Evolutionary conservation across 1,140 invertebrate species (phyloP).

Genomic region (Euschistus heros): DNA sequence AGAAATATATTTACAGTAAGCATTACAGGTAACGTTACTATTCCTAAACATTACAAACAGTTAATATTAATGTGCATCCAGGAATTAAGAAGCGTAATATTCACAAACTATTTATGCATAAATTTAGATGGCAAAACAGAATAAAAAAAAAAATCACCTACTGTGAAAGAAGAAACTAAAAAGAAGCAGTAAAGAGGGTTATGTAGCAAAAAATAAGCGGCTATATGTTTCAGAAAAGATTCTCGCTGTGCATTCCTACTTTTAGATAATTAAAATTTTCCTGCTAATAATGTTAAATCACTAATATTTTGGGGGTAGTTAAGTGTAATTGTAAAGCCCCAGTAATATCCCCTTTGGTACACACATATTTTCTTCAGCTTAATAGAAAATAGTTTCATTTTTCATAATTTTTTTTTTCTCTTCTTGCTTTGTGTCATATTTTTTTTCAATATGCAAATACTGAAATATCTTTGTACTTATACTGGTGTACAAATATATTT

Average conservation of each 20-base stretch:
- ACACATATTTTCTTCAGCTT: too few relatives aligned
- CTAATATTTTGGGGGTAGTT: too few relatives aligned
- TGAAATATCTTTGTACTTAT: neutral
- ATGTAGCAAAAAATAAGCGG: constrained; percentile 26
- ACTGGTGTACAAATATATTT: neutral
- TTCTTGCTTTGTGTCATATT: neutral
- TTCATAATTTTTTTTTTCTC: too few relatives aligned
- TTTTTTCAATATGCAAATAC: neutral
- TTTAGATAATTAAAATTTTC: constrained; percentile 5
- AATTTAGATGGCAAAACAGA: neutral
- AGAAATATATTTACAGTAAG: too few relatives aligned
- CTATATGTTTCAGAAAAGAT: constrained; percentile 50
- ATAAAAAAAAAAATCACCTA: neutral
- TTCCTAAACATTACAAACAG: too few relatives aligned
- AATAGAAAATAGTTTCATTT: too few relatives aligned
- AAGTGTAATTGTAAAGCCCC: too few relatives aligned
- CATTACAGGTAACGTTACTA: too few relatives aligned
- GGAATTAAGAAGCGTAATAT: neutral
- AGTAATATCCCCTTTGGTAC: too few relatives aligned
- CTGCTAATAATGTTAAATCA: neutral
- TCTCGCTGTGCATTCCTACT: constrained; percentile 33
- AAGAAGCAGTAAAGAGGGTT: constrained; percentile 11
- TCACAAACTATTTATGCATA: constrained; percentile 7
- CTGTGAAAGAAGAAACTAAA: neutral
- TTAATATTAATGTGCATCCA: too few relatives aligned